phyloP scores from a whole-genome alignment of 23 tunicate species.

The Phallusia fumigata region DNA sequence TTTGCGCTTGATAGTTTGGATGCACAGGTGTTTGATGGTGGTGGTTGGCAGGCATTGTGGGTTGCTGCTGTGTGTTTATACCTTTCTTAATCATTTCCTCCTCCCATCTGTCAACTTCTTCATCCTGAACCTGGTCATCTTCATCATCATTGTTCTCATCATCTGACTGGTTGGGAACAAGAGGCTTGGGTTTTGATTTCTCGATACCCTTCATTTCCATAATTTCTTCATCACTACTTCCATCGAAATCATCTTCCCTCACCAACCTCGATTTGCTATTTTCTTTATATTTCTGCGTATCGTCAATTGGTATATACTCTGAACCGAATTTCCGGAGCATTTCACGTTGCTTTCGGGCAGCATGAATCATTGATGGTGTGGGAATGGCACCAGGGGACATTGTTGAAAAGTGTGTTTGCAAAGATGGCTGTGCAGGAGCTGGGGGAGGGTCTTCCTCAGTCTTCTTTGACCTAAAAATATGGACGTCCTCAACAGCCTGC shows the following conservation, averaged over 20 bases:
- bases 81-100: constrained; percentile 92
- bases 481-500: constrained; percentile 14
- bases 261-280: constrained; percentile 43
- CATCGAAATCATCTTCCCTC: constrained; percentile 71
- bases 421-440: constrained; percentile 3
- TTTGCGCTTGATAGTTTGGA: not conserved
- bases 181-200: constrained; percentile 20
- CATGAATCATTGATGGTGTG: constrained; percentile 81
- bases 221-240: constrained; percentile 70
- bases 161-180: constrained; percentile 54
- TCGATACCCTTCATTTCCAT: constrained; percentile 78
- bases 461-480: constrained; percentile 32
- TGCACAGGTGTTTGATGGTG: not conserved
- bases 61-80: constrained; percentile 36
- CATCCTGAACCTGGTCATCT: constrained; percentile 51
- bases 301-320: constrained; percentile 61
- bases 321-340: constrained; percentile 88
- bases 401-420: constrained; percentile 15
- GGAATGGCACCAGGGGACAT: constrained; percentile 73
- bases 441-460: not conserved
- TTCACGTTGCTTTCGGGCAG: constrained; percentile 86
- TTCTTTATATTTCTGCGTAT: constrained; percentile 52
- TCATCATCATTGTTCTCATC: constrained; percentile 39
- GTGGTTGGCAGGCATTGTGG: not conserved
- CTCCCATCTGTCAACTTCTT: constrained; percentile 88